These are phyloP conservation scores for Willowsia nigromaculata DNA, from an alignment of 2,888 invertebrate genomes.

Conservation along the genomic window DNA sequence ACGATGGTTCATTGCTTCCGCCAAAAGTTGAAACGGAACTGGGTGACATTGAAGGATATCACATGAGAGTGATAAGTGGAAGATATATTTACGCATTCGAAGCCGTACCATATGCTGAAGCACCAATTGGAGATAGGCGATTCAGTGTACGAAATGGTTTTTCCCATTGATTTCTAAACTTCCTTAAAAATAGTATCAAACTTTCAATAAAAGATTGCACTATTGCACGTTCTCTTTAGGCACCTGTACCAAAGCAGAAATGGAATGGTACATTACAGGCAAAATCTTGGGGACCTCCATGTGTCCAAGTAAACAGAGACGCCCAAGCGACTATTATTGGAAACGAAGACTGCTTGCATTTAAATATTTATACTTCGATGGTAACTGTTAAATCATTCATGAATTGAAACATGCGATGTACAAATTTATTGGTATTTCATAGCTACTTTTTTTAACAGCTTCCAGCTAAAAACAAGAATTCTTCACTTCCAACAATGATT, in stretches of 20 bases:
- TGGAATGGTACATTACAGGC: conserved; percentile 70
- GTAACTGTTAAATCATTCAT: neutral
- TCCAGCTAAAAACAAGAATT: neutral
- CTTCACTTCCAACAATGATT: conserved; percentile 54
- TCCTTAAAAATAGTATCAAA: no score
- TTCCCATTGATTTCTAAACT: no score
- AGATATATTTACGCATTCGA: conserved; percentile 70
- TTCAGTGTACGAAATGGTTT: conserved; percentile 75
- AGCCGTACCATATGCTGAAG: conserved; percentile 75
- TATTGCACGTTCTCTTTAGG: no score
- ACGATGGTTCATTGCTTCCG: neutral
- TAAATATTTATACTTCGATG: conserved; percentile 61
- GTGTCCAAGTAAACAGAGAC: conserved; percentile 63
- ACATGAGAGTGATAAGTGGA: conserved; percentile 67
- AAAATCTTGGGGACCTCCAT: conserved; percentile 59
- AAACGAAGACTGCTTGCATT: conserved; percentile 57
- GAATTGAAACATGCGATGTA: no score
- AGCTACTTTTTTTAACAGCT: neutral
- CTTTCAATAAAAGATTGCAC: no score
- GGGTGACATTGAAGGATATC: conserved; percentile 70
- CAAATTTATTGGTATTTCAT: no score
- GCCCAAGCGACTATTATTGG: conserved; percentile 14
- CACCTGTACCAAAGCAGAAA: conserved; percentile 69
- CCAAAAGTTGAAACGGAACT: conserved; percentile 48
- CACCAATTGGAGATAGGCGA: conserved; percentile 66